These are phyloP conservation scores for Sorex araneus DNA, from an alignment of 2,113 vertebrate species.

Conservation along the genomic window DNA sequence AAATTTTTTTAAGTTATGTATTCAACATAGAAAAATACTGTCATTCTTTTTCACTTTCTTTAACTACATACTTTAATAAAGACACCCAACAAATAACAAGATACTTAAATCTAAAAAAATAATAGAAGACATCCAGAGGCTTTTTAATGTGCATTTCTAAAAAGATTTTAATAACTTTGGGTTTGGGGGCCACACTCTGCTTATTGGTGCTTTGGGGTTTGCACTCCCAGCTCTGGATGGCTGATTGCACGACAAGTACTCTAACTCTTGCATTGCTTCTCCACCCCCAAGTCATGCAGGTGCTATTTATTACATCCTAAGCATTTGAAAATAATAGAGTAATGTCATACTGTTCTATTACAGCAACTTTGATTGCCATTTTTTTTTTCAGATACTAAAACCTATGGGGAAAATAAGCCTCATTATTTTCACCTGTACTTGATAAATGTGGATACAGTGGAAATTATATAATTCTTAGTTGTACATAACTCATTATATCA, in stretches of 20 bases:
- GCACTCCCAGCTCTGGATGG: no score
- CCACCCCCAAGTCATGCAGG: no score
- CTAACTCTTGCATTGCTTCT: no score
- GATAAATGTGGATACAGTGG: background rate
- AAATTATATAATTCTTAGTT: conserved; percentile 47
- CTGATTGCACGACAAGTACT: no score
- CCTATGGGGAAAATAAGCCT: conserved; percentile 34
- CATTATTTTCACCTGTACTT: conserved; percentile 35
- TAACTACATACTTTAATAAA: conserved; percentile 36
- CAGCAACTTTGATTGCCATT: background rate
- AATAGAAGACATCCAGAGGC: no score
- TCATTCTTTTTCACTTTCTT: background rate
- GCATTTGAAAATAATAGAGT: conserved; percentile 41
- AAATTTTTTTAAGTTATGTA: no score
- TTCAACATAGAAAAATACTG: conserved; percentile 2
- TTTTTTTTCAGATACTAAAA: background rate
- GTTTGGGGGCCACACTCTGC: no score
- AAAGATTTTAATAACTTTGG: no score
- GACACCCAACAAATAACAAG: no score
- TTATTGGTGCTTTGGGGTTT: no score
- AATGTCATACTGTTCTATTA: background rate
- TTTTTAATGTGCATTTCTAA: no score
- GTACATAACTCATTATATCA: background rate
- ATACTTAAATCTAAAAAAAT: no score
- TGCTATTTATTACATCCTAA: background rate